Conservation (phyloP, 64 coral and sea anemone species). For the Actinia tenebrosa region DNA sequence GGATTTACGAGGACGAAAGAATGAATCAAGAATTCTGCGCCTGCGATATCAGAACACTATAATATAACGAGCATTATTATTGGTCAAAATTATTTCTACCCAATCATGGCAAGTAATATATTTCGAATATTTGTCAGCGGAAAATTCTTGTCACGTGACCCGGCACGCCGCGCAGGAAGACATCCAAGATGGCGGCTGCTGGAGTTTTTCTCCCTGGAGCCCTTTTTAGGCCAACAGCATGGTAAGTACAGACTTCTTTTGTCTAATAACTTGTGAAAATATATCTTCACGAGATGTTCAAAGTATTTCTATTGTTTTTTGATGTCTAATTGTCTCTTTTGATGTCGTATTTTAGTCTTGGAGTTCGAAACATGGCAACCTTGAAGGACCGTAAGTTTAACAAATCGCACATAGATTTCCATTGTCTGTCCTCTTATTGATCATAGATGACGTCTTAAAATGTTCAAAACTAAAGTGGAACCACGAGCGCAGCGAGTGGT, state of each 20-base stretch:
- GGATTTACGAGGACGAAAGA: not conserved
- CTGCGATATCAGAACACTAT: not conserved
- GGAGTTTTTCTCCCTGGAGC: slow-evolving; percentile 63
- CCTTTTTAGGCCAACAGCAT: slow-evolving; percentile 92
- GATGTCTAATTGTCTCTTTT: not conserved
- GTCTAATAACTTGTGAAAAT: not conserved
- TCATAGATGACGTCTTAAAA: too few relatives aligned
- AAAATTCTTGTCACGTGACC: slow-evolving; percentile 44
- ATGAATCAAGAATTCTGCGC: not conserved
- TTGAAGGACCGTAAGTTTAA: slow-evolving; percentile 99
- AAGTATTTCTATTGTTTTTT: not conserved
- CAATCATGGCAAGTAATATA: slow-evolving; percentile 31
- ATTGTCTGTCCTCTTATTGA: too few relatives aligned
- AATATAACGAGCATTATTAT: not conserved
- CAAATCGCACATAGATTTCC: too few relatives aligned
- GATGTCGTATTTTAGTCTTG: slow-evolving; percentile 36
- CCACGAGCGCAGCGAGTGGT: too few relatives aligned
- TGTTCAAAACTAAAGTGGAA: too few relatives aligned
- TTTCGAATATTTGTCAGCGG: slow-evolving; percentile 41
- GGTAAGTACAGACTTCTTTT: slow-evolving; percentile 46
- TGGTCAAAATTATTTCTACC: slow-evolving; percentile 23
- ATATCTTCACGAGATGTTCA: not conserved
- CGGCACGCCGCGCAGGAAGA: not conserved
- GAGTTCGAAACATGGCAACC: slow-evolving; percentile 92
- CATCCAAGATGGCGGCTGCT: slow-evolving; percentile 96